These are phyloP conservation scores for Chironomus tepperi DNA, from an alignment of 1,140 invertebrate species.

Conservation along the genomic window DNA sequence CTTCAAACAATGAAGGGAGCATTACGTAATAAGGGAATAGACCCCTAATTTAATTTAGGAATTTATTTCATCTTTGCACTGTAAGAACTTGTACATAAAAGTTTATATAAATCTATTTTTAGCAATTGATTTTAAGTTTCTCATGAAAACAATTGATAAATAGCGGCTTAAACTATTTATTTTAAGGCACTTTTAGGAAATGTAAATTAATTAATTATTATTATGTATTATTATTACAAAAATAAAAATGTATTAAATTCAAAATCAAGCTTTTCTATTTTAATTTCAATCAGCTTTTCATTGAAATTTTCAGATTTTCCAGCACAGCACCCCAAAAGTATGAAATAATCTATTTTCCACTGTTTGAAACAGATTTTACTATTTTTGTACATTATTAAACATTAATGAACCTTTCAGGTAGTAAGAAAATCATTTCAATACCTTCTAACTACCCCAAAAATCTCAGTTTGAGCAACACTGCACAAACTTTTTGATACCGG, in stretches of 20 bases:
- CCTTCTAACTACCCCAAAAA: too few species aligned
- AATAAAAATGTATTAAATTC: not conserved
- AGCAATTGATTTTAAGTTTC: slow-evolving; percentile 11
- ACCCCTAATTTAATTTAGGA: too few species aligned
- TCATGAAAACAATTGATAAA: not conserved
- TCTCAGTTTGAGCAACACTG: too few species aligned
- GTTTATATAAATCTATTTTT: slow-evolving; percentile 4
- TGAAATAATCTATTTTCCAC: too few species aligned
- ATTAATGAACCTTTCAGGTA: not conserved
- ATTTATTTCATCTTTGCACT: not conserved
- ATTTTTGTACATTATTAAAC: not conserved
- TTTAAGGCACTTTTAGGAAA: not conserved
- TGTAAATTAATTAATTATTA: not conserved
- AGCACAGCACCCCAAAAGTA: too few species aligned
- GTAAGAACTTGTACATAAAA: not conserved
- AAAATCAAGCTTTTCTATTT: too few species aligned
- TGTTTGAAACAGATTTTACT: too few species aligned
- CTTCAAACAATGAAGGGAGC: too few species aligned
- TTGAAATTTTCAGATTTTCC: not conserved
- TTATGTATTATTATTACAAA: not conserved
- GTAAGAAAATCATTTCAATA: not conserved
- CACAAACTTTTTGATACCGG: too few species aligned
- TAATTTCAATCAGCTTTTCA: not conserved
- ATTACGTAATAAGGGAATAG: too few species aligned
- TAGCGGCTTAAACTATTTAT: slow-evolving; percentile 2